Evolutionary conservation across 2,888 invertebrate genomes (phyloP), one percentile per base, ranked within the genome.

Genomic region (Allygus modestus): DNA sequence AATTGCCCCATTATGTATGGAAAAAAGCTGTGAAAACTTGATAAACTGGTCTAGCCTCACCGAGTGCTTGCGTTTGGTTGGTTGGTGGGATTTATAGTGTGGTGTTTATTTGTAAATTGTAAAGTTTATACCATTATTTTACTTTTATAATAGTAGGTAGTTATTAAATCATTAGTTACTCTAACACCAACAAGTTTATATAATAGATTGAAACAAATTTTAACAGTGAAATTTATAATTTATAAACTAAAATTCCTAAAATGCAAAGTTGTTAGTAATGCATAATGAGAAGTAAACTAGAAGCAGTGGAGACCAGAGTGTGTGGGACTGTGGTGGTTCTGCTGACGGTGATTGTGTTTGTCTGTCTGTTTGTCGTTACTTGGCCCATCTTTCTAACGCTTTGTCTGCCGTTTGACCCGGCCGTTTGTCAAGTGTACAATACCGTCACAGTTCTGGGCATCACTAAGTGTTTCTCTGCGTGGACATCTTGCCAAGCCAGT

Each of bases 401-500:
- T 46, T 61, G 85, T 26, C 81, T 86, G n/a, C 75, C 86, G 15
- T 84, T 86, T 51, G 81, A 86, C 37, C 85, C 85, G 12, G 87
- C 88, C 5, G 51, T 77, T 26, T 88, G 88, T 84, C 83, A 65
- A 15, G 84, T 85, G 0, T 61, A 85, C 20, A 71, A 75, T 28
- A 83, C 84, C 37, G 82, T 65, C 41, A 69, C 82, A 17, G 77
- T 86, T 12, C 82, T 84, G 54, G 89, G 89, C 4, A 84, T 88
- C 31, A 88, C 89, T 75, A 88, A 89, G 69, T 89, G 89, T 86
- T 87, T 88, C 23, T 89, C 89, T 89, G 86, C 88, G 28, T 89
- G 89, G 89, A 88, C 89, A 69, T 89, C 89, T 12, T 90, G 90
- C 87, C 87, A 89, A 15, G 88, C 89, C 61, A 89, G 89, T 33